Percentiles rank a stretch among this genome's conserved stretches.
phyloP scores from a whole-genome alignment of 2,113 vertebrate genomes.

The Odobenus rosmarus region DNA sequence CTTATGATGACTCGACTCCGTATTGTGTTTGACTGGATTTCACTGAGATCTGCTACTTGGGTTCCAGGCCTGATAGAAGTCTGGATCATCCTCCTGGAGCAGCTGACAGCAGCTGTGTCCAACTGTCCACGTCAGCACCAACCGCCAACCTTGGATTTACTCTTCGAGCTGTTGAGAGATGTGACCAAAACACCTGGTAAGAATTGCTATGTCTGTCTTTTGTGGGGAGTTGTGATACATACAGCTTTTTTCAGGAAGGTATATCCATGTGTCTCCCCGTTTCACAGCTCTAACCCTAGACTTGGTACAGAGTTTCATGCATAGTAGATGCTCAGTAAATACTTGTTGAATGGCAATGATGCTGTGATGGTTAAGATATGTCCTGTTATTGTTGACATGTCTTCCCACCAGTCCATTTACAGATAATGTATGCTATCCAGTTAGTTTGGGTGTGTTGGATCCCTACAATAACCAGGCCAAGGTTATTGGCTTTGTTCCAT shows the following conservation, averaged over 20 bases:
- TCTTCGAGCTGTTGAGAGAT: slow-evolving; percentile 95
- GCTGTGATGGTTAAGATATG: neutral
- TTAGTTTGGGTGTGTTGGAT: neutral
- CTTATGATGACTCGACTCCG: neutral
- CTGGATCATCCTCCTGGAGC: slow-evolving; percentile 96
- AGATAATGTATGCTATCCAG: neutral
- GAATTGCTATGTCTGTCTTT: neutral
- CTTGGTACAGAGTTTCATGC: neutral
- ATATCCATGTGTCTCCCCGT: neutral
- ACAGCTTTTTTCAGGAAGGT: neutral
- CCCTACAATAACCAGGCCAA: too few relatives aligned
- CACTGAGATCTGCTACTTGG: neutral
- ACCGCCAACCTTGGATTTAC: slow-evolving; percentile 95
- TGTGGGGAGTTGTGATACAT: accelerated
- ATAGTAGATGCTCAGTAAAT: neutral
- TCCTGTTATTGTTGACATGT: neutral
- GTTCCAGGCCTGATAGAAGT: slow-evolving; percentile 96
- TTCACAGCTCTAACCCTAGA: neutral
- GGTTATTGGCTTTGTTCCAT: neutral
- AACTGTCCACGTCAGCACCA: slow-evolving; percentile 98
- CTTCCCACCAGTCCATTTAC: neutral
- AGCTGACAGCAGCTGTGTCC: slow-evolving; percentile 96
- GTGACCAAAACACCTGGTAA: slow-evolving; percentile 93
- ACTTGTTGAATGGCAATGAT: neutral
- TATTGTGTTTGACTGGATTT: neutral